These are phyloP conservation scores for Miichthys miiuy DNA, from an alignment of 2,797 vertebrate genomes.

Conservation along the genomic window DNA sequence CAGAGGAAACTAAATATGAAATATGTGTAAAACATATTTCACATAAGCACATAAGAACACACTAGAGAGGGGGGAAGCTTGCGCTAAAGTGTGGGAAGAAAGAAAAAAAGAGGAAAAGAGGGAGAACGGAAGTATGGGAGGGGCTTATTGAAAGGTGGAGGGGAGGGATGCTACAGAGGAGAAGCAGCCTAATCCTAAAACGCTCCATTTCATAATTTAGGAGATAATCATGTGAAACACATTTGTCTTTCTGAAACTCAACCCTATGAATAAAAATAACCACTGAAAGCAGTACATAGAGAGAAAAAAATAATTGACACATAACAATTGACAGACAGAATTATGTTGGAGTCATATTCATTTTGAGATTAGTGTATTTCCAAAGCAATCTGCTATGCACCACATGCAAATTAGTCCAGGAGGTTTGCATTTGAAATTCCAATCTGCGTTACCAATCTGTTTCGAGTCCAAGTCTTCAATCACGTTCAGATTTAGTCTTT, in stretches of 20 bases:
- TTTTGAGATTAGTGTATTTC: slow-evolving; percentile 70
- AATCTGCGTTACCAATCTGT: slow-evolving; percentile 75
- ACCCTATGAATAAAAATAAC: slow-evolving; percentile 58
- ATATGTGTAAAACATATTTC: slow-evolving; percentile 4
- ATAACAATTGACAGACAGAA: slow-evolving; percentile 61
- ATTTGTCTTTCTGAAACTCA: slow-evolving; percentile 48
- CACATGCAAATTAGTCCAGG: slow-evolving; percentile 72
- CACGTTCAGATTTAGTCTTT: slow-evolving; percentile 59
- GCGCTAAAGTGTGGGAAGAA: neutral
- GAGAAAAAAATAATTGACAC: slow-evolving; percentile 8
- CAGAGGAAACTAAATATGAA: slow-evolving; percentile 35
- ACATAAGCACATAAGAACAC: neutral
- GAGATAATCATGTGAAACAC: slow-evolving; percentile 57
- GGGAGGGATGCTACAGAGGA: slow-evolving; percentile 8
- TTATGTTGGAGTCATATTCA: slow-evolving; percentile 66
- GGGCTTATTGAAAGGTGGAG: slow-evolving; percentile 23
- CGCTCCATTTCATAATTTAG: slow-evolving; percentile 62
- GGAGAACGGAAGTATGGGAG: neutral
- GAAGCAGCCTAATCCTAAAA: slow-evolving; percentile 54
- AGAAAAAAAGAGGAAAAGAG: neutral
- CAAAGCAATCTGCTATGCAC: slow-evolving; percentile 67
- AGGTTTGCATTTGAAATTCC: slow-evolving; percentile 69
- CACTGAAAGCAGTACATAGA: slow-evolving; percentile 40
- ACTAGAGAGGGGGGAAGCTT: neutral
- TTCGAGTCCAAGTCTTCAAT: slow-evolving; percentile 57